Evolutionary conservation across 1,140 invertebrate genomes (phyloP).

Genomic region (Cephus cinctus): DNA sequence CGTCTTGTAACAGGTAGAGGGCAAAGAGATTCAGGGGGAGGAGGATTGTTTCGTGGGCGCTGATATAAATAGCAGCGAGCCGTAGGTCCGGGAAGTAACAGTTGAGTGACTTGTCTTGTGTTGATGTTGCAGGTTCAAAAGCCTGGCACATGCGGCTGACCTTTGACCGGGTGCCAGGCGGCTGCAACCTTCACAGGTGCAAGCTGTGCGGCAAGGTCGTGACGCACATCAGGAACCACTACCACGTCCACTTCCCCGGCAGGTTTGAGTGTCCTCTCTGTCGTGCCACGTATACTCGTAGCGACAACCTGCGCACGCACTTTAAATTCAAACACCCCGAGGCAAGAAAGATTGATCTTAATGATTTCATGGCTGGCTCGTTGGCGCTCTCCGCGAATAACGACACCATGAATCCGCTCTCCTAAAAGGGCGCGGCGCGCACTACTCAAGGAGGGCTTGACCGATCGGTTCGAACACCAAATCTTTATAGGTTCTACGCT

Average conservation of each 20-base stretch:
- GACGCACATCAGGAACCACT: conserved; percentile 87
- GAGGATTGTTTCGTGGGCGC: too few species aligned
- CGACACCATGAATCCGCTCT: conserved; percentile 58
- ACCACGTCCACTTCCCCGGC: conserved; percentile 86
- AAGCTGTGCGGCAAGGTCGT: conserved; percentile 89
- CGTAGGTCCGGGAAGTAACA: conserved; percentile 43
- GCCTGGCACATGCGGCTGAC: conserved; percentile 89
- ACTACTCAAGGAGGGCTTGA: conserved; percentile 38
- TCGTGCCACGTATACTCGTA: conserved; percentile 82
- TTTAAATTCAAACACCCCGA: conserved; percentile 88
- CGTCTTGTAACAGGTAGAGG: too few species aligned
- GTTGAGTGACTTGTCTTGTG: conserved; percentile 62
- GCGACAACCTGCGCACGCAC: conserved; percentile 84
- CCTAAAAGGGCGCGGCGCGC: conserved; percentile 50
- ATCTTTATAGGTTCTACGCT: conserved; percentile 43
- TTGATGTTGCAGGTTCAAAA: conserved; percentile 82
- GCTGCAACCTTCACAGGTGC: conserved; percentile 85
- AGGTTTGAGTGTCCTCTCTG: conserved; percentile 85
- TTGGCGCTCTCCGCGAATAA: conserved; percentile 57
- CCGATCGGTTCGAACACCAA: conserved; percentile 40
- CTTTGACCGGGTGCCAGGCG: conserved; percentile 84
- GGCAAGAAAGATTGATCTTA: conserved; percentile 76
- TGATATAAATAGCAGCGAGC: conserved; percentile 22
- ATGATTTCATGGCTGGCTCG: conserved; percentile 53
- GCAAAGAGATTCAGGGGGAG: too few species aligned